phyloP scores from a whole-genome alignment of 2,797 vertebrate genomes.

The Erpetoichthys calabaricus region DNA sequence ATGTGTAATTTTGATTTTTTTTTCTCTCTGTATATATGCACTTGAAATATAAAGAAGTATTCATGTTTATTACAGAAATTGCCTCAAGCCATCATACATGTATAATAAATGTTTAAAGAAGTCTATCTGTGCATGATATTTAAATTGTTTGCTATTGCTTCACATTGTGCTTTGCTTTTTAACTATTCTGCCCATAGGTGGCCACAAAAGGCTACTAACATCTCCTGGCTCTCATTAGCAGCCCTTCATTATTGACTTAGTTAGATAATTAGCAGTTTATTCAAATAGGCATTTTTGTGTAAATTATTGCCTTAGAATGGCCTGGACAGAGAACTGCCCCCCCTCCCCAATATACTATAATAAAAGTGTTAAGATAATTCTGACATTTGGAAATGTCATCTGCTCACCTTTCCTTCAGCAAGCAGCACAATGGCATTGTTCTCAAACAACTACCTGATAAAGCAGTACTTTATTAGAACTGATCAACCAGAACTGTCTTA shows the following conservation, averaged over 20 bases:
- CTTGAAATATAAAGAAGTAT: no score
- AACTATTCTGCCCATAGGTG: constrained; percentile 53
- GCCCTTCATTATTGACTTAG: constrained; percentile 55
- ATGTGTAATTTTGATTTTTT: no score
- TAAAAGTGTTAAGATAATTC: constrained; percentile 75
- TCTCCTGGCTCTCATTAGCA: constrained; percentile 47
- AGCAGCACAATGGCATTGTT: constrained; percentile 60
- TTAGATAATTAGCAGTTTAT: constrained; percentile 68
- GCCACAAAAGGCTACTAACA: constrained; percentile 49
- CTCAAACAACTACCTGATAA: constrained; percentile 70
- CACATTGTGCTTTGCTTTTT: constrained; percentile 24
- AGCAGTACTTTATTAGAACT: constrained; percentile 48
- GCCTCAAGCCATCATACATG: no score
- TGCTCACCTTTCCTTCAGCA: constrained; percentile 67
- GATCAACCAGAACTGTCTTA: constrained; percentile 27
- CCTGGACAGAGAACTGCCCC: constrained; percentile 39
- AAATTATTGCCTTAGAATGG: constrained; percentile 64
- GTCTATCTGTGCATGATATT: no score
- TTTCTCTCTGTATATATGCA: no score
- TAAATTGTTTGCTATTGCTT: no score
- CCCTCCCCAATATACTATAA: constrained; percentile 70
- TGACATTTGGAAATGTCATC: constrained; percentile 78
- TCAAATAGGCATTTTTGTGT: constrained; percentile 60
- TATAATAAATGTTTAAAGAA: no score
- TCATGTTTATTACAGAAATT: no score